Conservation (phyloP, 2,113 vertebrate genomes). For the Poicephalus gulielmi region DNA sequence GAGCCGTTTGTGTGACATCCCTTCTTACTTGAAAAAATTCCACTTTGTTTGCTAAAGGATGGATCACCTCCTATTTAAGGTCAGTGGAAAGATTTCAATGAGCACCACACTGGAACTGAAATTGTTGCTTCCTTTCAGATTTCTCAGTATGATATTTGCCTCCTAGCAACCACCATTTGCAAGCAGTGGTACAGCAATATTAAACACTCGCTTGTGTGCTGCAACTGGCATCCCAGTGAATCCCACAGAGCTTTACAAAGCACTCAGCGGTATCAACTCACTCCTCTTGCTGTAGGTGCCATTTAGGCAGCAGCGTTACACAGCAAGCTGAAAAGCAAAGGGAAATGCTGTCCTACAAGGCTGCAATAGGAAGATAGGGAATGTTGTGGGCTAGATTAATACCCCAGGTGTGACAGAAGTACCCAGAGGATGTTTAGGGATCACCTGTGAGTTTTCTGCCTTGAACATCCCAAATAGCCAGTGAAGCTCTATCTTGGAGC, state of each 20-base stretch:
- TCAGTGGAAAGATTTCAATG: background rate
- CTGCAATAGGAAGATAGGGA: background rate
- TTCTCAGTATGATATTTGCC: background rate
- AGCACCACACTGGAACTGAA: background rate
- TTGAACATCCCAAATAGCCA: background rate
- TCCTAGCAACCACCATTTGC: constrained; percentile 26
- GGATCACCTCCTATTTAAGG: background rate
- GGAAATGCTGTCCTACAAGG: background rate
- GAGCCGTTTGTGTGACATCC: background rate
- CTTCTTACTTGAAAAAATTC: background rate
- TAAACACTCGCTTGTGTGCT: background rate
- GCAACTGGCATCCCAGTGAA: background rate
- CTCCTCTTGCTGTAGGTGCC: background rate
- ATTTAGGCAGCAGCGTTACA: background rate
- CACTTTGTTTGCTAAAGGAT: background rate
- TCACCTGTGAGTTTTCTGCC: background rate
- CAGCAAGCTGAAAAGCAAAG: background rate
- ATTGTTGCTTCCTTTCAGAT: constrained; percentile 2
- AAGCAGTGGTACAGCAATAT: background rate
- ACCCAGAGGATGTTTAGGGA: background rate
- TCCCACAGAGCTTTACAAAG: background rate
- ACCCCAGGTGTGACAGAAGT: background rate
- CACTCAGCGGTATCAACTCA: background rate
- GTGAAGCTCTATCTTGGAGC: background rate
- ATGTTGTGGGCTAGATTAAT: background rate